Conservation (phyloP, 2,888 invertebrate genomes). For the Dexiosoma caninum region DNA sequence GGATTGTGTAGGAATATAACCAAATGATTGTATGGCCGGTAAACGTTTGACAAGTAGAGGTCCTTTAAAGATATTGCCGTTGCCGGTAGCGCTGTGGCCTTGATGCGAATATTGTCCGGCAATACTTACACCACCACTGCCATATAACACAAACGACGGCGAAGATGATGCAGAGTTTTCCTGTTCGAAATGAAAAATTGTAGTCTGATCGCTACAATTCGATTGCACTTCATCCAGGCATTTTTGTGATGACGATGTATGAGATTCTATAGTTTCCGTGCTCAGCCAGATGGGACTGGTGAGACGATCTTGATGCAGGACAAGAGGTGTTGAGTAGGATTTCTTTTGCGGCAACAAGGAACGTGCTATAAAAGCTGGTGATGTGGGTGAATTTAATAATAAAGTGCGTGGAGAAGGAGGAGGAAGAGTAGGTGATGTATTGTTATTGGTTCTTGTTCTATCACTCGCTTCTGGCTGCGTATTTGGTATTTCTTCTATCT, state of each 20-base stretch:
- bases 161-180: conserved; percentile 66
- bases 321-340: conserved; percentile 41
- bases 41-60: conserved; percentile 68
- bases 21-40: conserved; percentile 72
- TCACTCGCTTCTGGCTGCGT: not conserved
- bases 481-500: conserved; percentile 41
- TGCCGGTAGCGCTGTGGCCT: conserved; percentile 15
- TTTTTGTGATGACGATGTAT: conserved; percentile 58
- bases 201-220: conserved; percentile 68
- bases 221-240: conserved; percentile 67
- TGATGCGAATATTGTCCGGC: conserved; percentile 14
- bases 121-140: conserved; percentile 15
- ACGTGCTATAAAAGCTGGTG: conserved; percentile 40
- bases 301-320: conserved; percentile 35
- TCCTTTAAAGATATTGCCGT: conserved; percentile 45
- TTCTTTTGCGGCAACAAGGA: conserved; percentile 45
- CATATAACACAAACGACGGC: conserved; percentile 64
- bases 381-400: conserved; percentile 30
- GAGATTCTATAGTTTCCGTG: conserved; percentile 65
- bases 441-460: not conserved
- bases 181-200: conserved; percentile 67
- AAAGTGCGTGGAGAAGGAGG: not conserved
- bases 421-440: not conserved
- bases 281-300: conserved; percentile 65
- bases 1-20: conserved; percentile 64